phyloP scores from a whole-genome alignment of 1,140 invertebrate species.

The Ostrea edulis region DNA sequence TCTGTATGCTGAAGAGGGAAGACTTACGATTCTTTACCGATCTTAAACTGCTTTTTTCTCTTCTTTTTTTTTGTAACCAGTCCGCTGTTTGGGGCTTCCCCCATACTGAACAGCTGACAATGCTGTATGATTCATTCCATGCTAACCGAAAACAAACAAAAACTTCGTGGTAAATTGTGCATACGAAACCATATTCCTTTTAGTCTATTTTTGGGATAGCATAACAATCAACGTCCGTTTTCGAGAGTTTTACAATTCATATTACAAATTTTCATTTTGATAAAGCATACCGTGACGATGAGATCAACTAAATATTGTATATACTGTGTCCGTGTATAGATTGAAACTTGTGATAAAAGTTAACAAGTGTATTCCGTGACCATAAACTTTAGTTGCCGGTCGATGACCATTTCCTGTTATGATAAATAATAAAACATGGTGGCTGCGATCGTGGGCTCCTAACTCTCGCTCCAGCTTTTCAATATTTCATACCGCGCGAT shows the following conservation, averaged over 20 bases:
- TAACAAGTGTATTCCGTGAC: not conserved
- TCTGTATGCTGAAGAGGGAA: not conserved
- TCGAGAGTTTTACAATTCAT: too few relatives aligned
- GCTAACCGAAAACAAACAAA: not conserved
- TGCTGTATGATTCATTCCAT: not conserved
- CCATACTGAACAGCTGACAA: slow-evolving; percentile 14
- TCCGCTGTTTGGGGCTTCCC: not conserved
- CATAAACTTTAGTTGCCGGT: slow-evolving; percentile 21
- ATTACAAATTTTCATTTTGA: too few relatives aligned
- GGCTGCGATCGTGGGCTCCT: not conserved
- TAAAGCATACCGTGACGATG: too few relatives aligned
- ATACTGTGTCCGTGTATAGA: not conserved
- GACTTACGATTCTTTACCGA: slow-evolving; percentile 33
- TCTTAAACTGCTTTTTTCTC: not conserved
- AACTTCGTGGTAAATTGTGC: too few relatives aligned
- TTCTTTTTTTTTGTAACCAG: not conserved
- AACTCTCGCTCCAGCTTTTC: slow-evolving; percentile 1
- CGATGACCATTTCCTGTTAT: slow-evolving; percentile 15
- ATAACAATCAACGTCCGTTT: too few relatives aligned
- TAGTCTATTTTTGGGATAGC: too few relatives aligned
- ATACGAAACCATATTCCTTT: too few relatives aligned
- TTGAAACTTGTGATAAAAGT: not conserved
- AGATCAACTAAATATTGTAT: too few relatives aligned
- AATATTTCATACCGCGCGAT: slow-evolving; percentile 16
- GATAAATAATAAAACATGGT: slow-evolving; percentile 9